Percentiles rank a stretch among this genome's conserved stretches.
Evolutionary conservation across 2,888 invertebrate species (phyloP).

Genomic region (Drosophila atroscutellata): DNA sequence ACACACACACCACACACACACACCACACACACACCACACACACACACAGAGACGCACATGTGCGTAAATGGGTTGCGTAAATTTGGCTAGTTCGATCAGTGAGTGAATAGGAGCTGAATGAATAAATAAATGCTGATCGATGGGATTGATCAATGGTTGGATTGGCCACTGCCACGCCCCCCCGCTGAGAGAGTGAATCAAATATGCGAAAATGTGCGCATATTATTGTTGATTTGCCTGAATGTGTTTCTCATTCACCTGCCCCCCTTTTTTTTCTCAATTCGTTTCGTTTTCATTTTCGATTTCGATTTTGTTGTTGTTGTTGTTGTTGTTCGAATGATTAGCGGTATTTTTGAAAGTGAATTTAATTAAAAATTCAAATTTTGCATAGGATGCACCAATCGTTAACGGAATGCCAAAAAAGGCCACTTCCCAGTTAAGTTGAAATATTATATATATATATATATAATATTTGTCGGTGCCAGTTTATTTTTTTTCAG

Average conservation of each 20-base stretch:
- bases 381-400: slow-evolving; percentile 60
- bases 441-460: neutral
- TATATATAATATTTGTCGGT: slow-evolving; percentile 14
- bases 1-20: neutral
- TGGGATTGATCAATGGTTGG: slow-evolving; percentile 38
- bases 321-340: slow-evolving; percentile 48
- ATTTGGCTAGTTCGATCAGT: slow-evolving; percentile 43
- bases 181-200: slow-evolving; percentile 53
- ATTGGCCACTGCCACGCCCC: slow-evolving; percentile 30
- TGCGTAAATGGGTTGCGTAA: slow-evolving; percentile 23
- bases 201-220: slow-evolving; percentile 70
- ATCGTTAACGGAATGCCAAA: slow-evolving; percentile 14
- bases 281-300: slow-evolving; percentile 10
- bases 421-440: neutral
- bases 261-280: slow-evolving; percentile 1
- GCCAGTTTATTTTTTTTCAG: neutral
- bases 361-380: slow-evolving; percentile 72
- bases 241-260: slow-evolving; percentile 30
- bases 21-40: neutral
- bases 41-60: neutral
- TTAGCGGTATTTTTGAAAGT: slow-evolving; percentile 79
- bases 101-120: slow-evolving; percentile 21
- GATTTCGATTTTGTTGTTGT: neutral
- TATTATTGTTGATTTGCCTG: slow-evolving; percentile 51
- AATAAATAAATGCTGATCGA: slow-evolving; percentile 43